Evolutionary conservation across 1,140 invertebrate genomes (phyloP), one percentile per base, ranked within the genome.

Genomic region (Pogonomyrmex californicus): DNA sequence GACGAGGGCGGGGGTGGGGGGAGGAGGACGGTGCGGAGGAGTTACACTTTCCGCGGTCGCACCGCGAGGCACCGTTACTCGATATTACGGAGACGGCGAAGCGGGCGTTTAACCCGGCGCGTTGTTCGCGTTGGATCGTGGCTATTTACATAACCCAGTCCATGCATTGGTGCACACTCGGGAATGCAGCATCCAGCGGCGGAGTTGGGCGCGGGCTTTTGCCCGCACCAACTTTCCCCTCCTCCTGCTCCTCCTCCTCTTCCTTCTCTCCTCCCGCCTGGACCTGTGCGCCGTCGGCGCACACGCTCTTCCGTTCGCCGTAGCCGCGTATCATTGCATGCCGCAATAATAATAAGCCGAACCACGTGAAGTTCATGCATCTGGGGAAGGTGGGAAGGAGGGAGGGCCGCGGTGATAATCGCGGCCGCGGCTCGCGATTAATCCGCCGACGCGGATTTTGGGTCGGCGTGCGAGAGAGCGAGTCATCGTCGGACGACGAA

Each of bases 101-200:
- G 23, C 77, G 63, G 33, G 44, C 47, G 63, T 38, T 82, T 82
- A 82, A 82, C 54, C 41, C 54, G 44, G 65, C 65, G 68, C 79
- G 66, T 83, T 73, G 79, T 83, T 73, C 79, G 54, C 79, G 54
- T n/a, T 30, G 54, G 38, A 73, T 82, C 66, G 60, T 36, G 44
- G 79, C 79, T 83, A 83, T 83, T 83, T 83, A 75, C 79, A 83
- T 83, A 83, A 83, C 68, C 68, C 54, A 70, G 68, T 60, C 66
- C 79, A 60, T 73, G 51, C 68, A 47, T 82, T 82, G 73, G 51
- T 23, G 66, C 41, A 73, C 79, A 23, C 79, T 60, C 68, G 54
- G 17, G 79, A 83, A 83, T 60, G 68, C 79, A 73, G 79, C 79
- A 73, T 83, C 79, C 79, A 81, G 23, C 79, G 41, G 63, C 77